Conservation (phyloP, 2,113 vertebrate species). For the Scytalopus superciliaris region DNA sequence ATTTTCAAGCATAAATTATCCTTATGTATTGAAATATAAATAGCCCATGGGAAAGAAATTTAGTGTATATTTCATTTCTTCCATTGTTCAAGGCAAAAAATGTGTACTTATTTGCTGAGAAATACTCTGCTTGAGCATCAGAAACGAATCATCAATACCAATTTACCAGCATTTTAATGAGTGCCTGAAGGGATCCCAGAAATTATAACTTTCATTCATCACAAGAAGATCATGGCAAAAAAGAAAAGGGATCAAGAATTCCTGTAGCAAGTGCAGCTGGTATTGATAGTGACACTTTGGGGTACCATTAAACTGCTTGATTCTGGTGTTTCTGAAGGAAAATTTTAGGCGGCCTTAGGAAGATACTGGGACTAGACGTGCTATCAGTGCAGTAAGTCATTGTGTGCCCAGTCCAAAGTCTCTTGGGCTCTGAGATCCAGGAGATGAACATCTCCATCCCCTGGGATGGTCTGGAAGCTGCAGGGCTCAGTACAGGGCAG, state of each 20-base stretch:
- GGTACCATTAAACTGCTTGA: neutral
- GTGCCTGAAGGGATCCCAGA: neutral
- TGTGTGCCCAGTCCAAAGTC: neutral
- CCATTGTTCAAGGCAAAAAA: neutral
- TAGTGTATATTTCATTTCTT: neutral
- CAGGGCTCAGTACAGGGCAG: neutral
- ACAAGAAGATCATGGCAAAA: neutral
- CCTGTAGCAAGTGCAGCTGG: neutral
- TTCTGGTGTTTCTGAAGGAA: neutral
- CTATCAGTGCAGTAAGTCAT: rapidly evolving
- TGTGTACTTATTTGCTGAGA: neutral
- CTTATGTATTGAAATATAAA: neutral
- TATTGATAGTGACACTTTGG: neutral
- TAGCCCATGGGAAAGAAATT: neutral
- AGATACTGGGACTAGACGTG: neutral
- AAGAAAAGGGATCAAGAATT: neutral
- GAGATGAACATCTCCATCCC: neutral
- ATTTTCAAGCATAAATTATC: neutral
- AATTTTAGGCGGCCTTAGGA: neutral
- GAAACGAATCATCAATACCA: neutral
- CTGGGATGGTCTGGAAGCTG: neutral
- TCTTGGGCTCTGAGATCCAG: neutral
- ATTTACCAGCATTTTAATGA: neutral
- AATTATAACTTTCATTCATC: neutral
- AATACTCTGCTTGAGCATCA: neutral